phyloP scores from a whole-genome alignment of 2,888 invertebrate species.

The Melieria crassipennis region DNA sequence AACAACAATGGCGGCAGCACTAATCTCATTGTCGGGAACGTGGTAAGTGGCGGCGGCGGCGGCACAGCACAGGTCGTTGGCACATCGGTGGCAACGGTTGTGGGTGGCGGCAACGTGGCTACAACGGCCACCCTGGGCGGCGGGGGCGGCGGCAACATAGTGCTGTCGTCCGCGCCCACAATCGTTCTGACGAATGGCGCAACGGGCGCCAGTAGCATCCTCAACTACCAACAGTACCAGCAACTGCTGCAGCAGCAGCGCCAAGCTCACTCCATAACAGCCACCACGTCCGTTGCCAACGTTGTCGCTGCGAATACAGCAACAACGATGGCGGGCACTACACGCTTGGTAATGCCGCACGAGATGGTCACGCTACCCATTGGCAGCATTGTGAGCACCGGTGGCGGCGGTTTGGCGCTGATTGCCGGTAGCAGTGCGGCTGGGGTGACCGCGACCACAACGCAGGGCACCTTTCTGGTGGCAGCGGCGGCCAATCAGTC shows the following conservation, averaged over 20 bases:
- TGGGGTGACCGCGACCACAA: slow-evolving; percentile 27
- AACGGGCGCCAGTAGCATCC: slow-evolving; percentile 43
- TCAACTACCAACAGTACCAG: slow-evolving; percentile 47
- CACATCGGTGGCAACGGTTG: slow-evolving; percentile 10
- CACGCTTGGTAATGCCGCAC: slow-evolving; percentile 59
- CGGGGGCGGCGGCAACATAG: slow-evolving; percentile 40
- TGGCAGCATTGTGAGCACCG: slow-evolving; percentile 55
- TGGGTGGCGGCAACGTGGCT: slow-evolving; percentile 30
- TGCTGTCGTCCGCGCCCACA: slow-evolving; percentile 43
- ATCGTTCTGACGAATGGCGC: slow-evolving; percentile 45
- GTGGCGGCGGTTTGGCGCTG: slow-evolving; percentile 48
- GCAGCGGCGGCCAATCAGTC: slow-evolving; percentile 38
- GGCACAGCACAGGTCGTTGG: slow-evolving; percentile 12
- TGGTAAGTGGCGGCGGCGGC: slow-evolving; percentile 4
- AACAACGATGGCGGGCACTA: slow-evolving; percentile 31
- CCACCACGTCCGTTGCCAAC: slow-evolving; percentile 19
- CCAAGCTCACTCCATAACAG: slow-evolving; percentile 38
- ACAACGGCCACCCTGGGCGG: slow-evolving; percentile 37
- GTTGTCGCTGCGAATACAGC: slow-evolving; percentile 5
- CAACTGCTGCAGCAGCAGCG: slow-evolving; percentile 45
- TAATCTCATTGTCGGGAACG: slow-evolving; percentile 17
- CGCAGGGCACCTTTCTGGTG: slow-evolving; percentile 49
- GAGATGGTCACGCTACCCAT: slow-evolving; percentile 64
- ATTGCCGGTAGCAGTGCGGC: slow-evolving; percentile 38
- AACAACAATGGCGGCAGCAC: slow-evolving; percentile 10